phyloP scores from a whole-genome alignment of 1,140 invertebrate genomes.

The Idris sp. region DNA sequence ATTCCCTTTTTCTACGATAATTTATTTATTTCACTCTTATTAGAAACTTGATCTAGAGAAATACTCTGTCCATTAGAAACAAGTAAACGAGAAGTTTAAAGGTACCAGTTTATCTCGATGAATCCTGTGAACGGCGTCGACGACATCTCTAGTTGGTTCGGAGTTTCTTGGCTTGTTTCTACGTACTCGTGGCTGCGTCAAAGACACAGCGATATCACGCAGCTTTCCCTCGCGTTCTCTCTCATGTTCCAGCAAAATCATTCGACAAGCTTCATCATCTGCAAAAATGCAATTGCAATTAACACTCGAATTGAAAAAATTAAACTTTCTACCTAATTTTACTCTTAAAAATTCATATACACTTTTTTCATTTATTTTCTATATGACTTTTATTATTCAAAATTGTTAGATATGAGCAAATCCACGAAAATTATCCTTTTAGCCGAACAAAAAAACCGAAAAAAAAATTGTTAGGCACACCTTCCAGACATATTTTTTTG shows the following conservation, averaged over 20 bases:
- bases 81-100: slow-evolving; percentile 20
- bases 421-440: no score
- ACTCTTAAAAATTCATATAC: no score
- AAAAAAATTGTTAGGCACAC: no score
- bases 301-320: no score
- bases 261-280: slow-evolving; percentile 75
- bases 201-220: slow-evolving; percentile 85
- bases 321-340: no score
- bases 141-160: slow-evolving; percentile 77
- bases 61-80: slow-evolving; percentile 2
- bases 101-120: slow-evolving; percentile 78
- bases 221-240: slow-evolving; percentile 83
- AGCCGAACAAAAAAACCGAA: no score
- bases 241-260: slow-evolving; percentile 79
- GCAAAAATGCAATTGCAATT: no score
- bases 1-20: slow-evolving; percentile 21
- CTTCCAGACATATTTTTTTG: no score
- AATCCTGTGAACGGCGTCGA: slow-evolving; percentile 71
- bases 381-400: no score
- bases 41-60: slow-evolving; percentile 22
- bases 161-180: slow-evolving; percentile 74
- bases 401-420: no score
- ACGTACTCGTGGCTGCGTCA: slow-evolving; percentile 81
- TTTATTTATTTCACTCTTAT: slow-evolving; percentile 25
- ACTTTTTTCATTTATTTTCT: no score